phyloP scores from a whole-genome alignment of 1,140 invertebrate species.

The Lepidostoma basale region DNA sequence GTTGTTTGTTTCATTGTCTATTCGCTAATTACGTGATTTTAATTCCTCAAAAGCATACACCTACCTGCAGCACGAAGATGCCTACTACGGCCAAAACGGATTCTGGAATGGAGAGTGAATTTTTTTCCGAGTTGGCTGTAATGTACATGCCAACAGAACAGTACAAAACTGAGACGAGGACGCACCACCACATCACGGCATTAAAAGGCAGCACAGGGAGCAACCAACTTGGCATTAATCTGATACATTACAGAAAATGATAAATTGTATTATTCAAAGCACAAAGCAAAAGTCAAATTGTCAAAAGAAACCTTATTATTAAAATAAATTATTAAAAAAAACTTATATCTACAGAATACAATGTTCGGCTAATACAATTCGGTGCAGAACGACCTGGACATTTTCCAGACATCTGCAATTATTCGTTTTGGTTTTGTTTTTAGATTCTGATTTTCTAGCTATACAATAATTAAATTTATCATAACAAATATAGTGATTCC shows the following conservation, averaged over 20 bases:
- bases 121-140: conserved; percentile 46
- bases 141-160: conserved; percentile 51
- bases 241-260: conserved; percentile 23
- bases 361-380: no score
- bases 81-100: conserved; percentile 54
- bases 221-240: conserved; percentile 54
- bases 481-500: no score
- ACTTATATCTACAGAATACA: no score
- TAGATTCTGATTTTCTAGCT: no score
- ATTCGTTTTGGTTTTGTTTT: no score
- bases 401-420: no score
- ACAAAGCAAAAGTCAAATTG: neutral
- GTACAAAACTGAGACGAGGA: conserved; percentile 50
- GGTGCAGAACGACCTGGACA: no score
- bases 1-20: no score
- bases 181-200: conserved; percentile 51
- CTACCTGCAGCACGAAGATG: conserved; percentile 56
- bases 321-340: neutral
- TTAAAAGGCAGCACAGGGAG: conserved; percentile 54
- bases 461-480: no score
- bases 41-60: neutral
- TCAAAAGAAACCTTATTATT: no score
- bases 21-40: neutral
- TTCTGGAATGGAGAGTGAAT: conserved; percentile 47
- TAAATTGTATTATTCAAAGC: neutral